Percentiles rank a stretch among this genome's conserved stretches.
Conservation (phyloP, 35 echinoderm and acorn worm genomes). For the Eucidaris tribuloides region DNA sequence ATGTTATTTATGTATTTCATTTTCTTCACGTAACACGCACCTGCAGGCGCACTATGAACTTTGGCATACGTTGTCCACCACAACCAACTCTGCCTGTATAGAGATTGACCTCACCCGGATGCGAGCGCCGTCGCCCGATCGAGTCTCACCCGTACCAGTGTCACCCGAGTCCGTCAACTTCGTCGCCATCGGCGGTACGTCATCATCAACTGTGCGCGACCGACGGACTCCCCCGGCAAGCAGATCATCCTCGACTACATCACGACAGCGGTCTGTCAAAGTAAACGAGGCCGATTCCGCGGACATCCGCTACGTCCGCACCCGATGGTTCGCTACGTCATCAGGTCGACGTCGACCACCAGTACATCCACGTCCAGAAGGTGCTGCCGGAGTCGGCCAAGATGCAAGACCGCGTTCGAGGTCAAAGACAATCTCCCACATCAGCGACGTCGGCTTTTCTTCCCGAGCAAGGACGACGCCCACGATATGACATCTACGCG, state of each 20-base stretch:
- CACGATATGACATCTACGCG: constrained; percentile 73
- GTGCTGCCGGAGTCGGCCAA: constrained; percentile 57
- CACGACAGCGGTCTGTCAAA: constrained; percentile 75
- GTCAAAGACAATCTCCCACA: constrained; percentile 83
- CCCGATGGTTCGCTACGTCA: constrained; percentile 74
- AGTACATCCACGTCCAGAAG: constrained; percentile 84
- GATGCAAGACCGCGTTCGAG: constrained; percentile 81
- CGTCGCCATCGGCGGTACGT: constrained; percentile 75
- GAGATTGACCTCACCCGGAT: constrained; percentile 63
- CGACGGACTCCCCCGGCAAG: constrained; percentile 4
- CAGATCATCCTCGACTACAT: constrained; percentile 88
- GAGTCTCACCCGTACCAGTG: constrained; percentile 64
- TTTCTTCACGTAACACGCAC: no score
- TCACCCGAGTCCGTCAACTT: constrained; percentile 77
- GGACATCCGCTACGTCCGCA: constrained; percentile 70
- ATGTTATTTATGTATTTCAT: no score
- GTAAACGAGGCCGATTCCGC: constrained; percentile 76
- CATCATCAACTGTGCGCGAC: constrained; percentile 76
- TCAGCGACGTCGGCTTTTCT: constrained; percentile 94
- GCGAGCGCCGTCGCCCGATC: constrained; percentile 42
- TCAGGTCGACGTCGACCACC: constrained; percentile 69
- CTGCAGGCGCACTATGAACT: constrained; percentile 60
- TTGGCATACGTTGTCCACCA: constrained; percentile 69
- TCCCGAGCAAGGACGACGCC: constrained; percentile 65
- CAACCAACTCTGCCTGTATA: constrained; percentile 60